A percentile compares a stretch with the other conserved stretches of the same genome.
phyloP scores from a whole-genome alignment of 1,140 invertebrate species.

The Manduca sexta region DNA sequence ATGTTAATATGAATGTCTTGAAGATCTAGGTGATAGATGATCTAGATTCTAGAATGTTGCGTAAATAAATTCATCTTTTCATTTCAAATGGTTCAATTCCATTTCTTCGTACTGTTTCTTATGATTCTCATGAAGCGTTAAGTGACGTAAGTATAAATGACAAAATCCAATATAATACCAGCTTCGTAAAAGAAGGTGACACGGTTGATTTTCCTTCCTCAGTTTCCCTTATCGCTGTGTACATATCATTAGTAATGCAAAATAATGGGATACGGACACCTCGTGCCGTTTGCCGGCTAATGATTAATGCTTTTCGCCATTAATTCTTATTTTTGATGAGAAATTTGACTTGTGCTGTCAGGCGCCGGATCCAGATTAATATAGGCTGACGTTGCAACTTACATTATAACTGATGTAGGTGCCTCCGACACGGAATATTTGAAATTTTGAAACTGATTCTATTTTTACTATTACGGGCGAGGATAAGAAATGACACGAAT shows the following conservation, averaged over 20 bases:
- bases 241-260: conserved; percentile 73
- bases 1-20: too few relatives aligned
- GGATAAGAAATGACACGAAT: too few relatives aligned
- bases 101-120: too few relatives aligned
- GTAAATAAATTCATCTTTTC: too few relatives aligned
- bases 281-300: conserved; percentile 68
- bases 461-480: not conserved
- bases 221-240: conserved; percentile 60
- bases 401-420: conserved; percentile 41
- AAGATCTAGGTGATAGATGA: too few relatives aligned
- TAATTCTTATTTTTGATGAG: conserved; percentile 74
- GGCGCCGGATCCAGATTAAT: conserved; percentile 69
- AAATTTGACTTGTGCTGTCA: conserved; percentile 72
- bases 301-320: conserved; percentile 70
- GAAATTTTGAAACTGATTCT: not conserved
- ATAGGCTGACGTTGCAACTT: conserved; percentile 69
- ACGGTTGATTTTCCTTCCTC: conserved; percentile 47
- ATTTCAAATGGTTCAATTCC: too few relatives aligned
- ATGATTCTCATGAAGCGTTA: too few relatives aligned
- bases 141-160: not conserved
- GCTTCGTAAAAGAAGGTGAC: conserved; percentile 32
- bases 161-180: conserved; percentile 1
- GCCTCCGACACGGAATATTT: not conserved
- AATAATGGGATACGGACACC: conserved; percentile 72
- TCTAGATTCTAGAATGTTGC: too few relatives aligned